Evolutionary conservation across 1,140 invertebrate species (phyloP).

Genomic region (Magallana angulata): DNA sequence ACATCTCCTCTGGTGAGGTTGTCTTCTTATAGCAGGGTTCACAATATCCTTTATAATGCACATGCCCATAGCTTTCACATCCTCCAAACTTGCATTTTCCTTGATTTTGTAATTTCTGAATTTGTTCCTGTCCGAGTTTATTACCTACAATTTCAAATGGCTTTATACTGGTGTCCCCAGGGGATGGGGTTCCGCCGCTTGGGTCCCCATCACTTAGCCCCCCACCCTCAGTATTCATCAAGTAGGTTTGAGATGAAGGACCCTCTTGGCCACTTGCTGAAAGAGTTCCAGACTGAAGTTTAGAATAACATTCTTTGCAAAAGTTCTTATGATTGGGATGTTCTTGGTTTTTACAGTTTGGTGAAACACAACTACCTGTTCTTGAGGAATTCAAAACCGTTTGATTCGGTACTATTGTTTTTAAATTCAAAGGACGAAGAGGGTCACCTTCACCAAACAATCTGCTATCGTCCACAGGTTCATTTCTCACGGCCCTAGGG

Average conservation of each 20-base stretch:
- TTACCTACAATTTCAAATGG: not conserved
- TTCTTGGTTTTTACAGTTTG: conserved; percentile 5
- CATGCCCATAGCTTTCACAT: conserved; percentile 13
- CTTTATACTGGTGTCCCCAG: not conserved
- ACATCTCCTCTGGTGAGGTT: not conserved
- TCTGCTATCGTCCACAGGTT: conserved; percentile 41
- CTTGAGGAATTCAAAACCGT: not conserved
- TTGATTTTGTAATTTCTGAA: not conserved
- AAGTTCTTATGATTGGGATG: not conserved
- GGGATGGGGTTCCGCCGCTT: conserved; percentile 31
- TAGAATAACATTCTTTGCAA: conserved; percentile 17
- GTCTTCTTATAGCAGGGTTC: conserved; percentile 2
- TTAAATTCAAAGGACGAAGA: not conserved
- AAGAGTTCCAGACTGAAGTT: not conserved
- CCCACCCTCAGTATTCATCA: conserved; percentile 22
- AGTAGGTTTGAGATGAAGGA: conserved; percentile 50
- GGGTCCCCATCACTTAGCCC: not conserved
- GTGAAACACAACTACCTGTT: not conserved
- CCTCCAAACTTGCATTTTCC: not conserved
- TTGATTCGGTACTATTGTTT: not conserved
- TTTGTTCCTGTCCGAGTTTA: not conserved
- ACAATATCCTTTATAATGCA: conserved; percentile 22
- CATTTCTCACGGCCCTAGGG: not conserved
- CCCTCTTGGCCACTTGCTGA: conserved; percentile 4
- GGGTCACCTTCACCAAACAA: conserved; percentile 40